These are phyloP conservation scores for Epistrophella euchroma DNA, from an alignment of 2,888 invertebrate species.

Conservation along the genomic window DNA sequence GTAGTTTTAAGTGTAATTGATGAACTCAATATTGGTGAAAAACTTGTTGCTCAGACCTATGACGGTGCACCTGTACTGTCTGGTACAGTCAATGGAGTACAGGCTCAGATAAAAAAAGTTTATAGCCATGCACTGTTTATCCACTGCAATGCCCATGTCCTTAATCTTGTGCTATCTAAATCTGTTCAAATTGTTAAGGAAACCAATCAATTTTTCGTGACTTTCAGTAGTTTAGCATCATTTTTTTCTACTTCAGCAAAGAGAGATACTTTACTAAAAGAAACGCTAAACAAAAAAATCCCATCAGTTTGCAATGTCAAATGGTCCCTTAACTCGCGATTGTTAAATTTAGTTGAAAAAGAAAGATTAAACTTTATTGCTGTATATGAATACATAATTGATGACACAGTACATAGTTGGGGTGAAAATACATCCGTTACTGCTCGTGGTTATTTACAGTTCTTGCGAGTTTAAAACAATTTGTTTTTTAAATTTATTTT, in stretches of 20 bases:
- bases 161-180: slow-evolving; percentile 49
- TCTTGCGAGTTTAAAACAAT: slow-evolving; percentile 40
- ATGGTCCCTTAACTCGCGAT: slow-evolving; percentile 36
- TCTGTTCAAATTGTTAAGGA: slow-evolving; percentile 41
- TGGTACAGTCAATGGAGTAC: slow-evolving; percentile 44
- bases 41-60: slow-evolving; percentile 4
- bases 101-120: slow-evolving; percentile 48
- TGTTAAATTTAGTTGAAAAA: slow-evolving; percentile 46
- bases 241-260: too few relatives aligned
- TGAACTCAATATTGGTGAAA: slow-evolving; percentile 40
- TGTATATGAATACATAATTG: slow-evolving; percentile 40
- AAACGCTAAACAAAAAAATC: slow-evolving; percentile 37
- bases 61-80: slow-evolving; percentile 45
- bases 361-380: slow-evolving; percentile 54
- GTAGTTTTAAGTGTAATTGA: not conserved
- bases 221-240: too few relatives aligned
- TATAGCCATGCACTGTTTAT: slow-evolving; percentile 38
- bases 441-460: slow-evolving; percentile 17
- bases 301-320: not conserved
- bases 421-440: slow-evolving; percentile 39
- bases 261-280: slow-evolving; percentile 8
- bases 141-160: slow-evolving; percentile 41
- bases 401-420: slow-evolving; percentile 39
- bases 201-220: too few relatives aligned
- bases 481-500: slow-evolving; percentile 49